Conservation (phyloP, 2,797 vertebrate species). For the Sardinella longiceps region DNA sequence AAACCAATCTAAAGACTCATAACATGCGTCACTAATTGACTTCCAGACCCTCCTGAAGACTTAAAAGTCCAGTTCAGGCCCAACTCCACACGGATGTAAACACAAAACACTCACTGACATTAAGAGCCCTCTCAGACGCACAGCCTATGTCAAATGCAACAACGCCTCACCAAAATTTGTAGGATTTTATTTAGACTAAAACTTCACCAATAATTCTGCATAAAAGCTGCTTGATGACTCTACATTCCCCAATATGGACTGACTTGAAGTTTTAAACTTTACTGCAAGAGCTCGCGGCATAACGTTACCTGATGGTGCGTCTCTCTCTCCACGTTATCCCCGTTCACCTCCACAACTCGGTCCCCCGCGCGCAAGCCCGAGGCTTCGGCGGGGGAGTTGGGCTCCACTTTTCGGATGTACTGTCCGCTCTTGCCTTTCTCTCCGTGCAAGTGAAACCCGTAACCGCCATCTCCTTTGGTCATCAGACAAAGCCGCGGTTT, state of each 20-base stretch:
- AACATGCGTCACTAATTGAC: no score
- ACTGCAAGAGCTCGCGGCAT: constrained; percentile 9
- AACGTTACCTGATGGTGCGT: constrained; percentile 90
- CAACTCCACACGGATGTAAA: neutral
- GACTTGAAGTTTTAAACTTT: neutral
- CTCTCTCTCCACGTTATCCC: constrained; percentile 91
- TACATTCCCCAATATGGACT: neutral
- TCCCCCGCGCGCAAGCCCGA: constrained; percentile 88
- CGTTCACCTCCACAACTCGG: constrained; percentile 91
- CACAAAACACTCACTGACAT: neutral
- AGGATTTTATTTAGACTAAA: neutral
- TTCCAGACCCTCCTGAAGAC: no score
- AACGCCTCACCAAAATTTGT: neutral
- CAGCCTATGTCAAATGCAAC: neutral
- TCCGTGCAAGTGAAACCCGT: constrained; percentile 96
- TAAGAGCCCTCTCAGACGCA: neutral
- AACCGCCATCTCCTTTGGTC: constrained; percentile 83
- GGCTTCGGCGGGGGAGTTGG: constrained; percentile 87
- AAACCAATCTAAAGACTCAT: no score
- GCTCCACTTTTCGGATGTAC: constrained; percentile 93
- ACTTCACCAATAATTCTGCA: neutral
- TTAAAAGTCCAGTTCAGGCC: neutral
- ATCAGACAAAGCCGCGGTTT: constrained; percentile 90
- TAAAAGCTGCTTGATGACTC: neutral
- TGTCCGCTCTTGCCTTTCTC: constrained; percentile 96